Percentiles rank a stretch among this genome's conserved stretches.
Evolutionary conservation across 2,113 vertebrate genomes (phyloP).

Genomic region (Hydrolagus affinis): DNA sequence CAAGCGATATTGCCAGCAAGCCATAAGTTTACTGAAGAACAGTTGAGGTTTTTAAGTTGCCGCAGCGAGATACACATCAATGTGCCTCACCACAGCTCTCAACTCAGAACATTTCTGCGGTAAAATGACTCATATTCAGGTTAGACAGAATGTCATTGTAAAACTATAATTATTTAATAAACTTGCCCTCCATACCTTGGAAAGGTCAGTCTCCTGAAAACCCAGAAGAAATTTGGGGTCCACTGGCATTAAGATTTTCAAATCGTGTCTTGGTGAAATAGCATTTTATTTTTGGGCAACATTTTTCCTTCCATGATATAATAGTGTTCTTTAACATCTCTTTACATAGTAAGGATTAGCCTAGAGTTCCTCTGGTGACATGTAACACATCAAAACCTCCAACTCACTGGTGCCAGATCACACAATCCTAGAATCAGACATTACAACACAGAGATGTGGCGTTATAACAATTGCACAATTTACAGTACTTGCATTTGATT

Average conservation of each 20-base stretch:
- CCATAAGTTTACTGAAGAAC: background rate
- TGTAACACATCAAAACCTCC: too few species aligned
- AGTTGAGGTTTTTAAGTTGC: slow-evolving; percentile 50
- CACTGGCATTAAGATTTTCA: background rate
- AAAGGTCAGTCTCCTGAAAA: background rate
- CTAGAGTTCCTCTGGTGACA: too few species aligned
- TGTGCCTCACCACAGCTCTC: slow-evolving; percentile 42
- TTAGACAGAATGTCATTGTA: background rate
- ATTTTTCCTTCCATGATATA: too few species aligned
- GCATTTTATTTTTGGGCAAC: background rate
- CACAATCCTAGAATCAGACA: too few species aligned
- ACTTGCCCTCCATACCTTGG: background rate
- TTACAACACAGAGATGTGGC: too few species aligned
- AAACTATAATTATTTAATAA: background rate
- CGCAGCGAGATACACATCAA: slow-evolving; percentile 50
- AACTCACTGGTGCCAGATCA: too few species aligned
- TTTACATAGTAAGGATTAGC: too few species aligned
- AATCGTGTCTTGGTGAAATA: background rate
- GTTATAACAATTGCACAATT: too few species aligned
- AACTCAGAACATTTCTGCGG: slow-evolving; percentile 33
- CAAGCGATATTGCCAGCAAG: background rate
- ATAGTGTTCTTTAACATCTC: too few species aligned
- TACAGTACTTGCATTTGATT: too few species aligned
- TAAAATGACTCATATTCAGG: slow-evolving; percentile 36
- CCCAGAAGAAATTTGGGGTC: background rate